phyloP scores from a whole-genome alignment of 2,888 invertebrate species.

The Reticulitermes lucifugus region DNA sequence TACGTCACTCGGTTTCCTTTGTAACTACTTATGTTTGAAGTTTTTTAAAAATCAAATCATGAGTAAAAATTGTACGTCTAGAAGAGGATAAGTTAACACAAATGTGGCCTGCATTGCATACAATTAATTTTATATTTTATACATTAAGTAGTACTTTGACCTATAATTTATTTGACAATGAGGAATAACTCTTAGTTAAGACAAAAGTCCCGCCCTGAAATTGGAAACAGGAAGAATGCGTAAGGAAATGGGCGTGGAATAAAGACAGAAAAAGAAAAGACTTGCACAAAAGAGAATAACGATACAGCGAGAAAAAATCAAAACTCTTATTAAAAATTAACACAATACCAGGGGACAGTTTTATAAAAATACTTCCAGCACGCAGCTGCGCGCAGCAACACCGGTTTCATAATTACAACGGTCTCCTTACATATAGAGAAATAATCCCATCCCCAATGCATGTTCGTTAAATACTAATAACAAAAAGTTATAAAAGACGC shows the following conservation, averaged over 20 bases:
- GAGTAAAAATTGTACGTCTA: neutral
- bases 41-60: neutral
- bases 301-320: neutral
- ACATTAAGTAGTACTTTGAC: neutral
- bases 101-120: neutral
- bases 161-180: conserved; percentile 3
- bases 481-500: conserved; percentile 28
- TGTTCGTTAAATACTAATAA: conserved; percentile 1
- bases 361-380: conserved; percentile 21
- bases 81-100: neutral
- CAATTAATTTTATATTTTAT: neutral
- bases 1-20: too few relatives aligned
- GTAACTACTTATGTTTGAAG: too few relatives aligned
- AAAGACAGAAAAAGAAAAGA: neutral
- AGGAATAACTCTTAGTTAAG: neutral
- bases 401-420: conserved; percentile 17
- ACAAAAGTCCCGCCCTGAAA: neutral
- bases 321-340: neutral
- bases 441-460: neutral
- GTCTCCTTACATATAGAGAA: neutral
- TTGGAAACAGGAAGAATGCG: neutral
- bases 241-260: conserved; percentile 26
- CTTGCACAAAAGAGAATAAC: neutral
- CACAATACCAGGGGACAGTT: conserved; percentile 22
- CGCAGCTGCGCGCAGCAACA: conserved; percentile 3